Conservation (phyloP, 2,888 invertebrate species). For the Dinocampus coccinellae region DNA sequence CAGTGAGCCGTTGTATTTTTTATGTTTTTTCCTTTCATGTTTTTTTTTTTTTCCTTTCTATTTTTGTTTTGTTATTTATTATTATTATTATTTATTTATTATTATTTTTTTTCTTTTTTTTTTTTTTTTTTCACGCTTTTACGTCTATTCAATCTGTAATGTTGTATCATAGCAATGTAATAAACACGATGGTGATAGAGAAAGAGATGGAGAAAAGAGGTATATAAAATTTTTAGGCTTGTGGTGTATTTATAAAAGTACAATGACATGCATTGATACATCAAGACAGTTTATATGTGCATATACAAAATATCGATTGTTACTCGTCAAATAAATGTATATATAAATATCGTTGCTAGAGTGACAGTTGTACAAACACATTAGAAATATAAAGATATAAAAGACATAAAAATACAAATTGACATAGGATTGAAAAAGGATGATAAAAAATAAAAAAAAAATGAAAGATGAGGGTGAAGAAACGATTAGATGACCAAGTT, state of each 20-base stretch:
- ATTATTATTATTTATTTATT: too few species aligned
- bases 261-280: constrained; percentile 35
- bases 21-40: too few species aligned
- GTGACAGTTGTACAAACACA: constrained; percentile 58
- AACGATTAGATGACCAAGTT: neutral
- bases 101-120: too few species aligned
- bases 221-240: too few species aligned
- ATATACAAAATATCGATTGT: constrained; percentile 24
- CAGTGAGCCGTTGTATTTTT: too few species aligned
- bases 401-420: neutral
- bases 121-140: too few species aligned
- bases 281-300: neutral
- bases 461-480: constrained; percentile 8
- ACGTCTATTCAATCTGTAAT: too few species aligned
- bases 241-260: constrained; percentile 13
- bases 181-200: too few species aligned
- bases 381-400: constrained; percentile 48
- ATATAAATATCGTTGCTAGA: constrained; percentile 35
- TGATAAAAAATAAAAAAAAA: constrained; percentile 14
- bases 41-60: too few species aligned
- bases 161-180: too few species aligned
- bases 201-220: too few species aligned
- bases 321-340: constrained; percentile 14
- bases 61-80: too few species aligned
- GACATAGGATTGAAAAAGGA: constrained; percentile 1